Evolutionary conservation across 1,140 invertebrate species (phyloP).

Genomic region (Chionoecetes opilio): DNA sequence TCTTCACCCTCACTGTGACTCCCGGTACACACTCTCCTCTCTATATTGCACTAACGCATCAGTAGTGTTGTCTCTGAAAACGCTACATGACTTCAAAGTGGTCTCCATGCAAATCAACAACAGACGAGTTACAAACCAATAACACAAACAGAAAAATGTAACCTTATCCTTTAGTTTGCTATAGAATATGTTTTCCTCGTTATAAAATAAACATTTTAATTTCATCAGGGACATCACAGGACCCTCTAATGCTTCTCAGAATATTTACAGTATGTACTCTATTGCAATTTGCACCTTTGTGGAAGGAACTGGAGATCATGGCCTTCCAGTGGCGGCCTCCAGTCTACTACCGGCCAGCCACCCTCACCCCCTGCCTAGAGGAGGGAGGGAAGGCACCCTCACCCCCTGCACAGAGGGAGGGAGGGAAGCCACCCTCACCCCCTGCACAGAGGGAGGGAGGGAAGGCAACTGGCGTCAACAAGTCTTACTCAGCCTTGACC

Average conservation of each 20-base stretch:
- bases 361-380: not conserved
- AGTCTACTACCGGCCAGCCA: not conserved
- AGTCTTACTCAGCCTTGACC: not conserved
- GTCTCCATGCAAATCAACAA: slow-evolving; percentile 19
- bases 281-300: slow-evolving; percentile 20
- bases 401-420: not conserved
- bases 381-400: not conserved
- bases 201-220: not conserved
- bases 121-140: not conserved
- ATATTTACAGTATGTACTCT: slow-evolving; percentile 20
- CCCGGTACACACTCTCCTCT: not conserved
- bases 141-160: slow-evolving; percentile 2
- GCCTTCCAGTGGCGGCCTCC: slow-evolving; percentile 22
- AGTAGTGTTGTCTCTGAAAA: not conserved
- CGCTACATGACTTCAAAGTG: not conserved
- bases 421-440: not conserved
- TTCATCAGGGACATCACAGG: not conserved
- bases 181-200: slow-evolving; percentile 20
- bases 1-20: slow-evolving; percentile 14
- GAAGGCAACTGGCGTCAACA: not conserved
- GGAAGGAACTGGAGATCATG: slow-evolving; percentile 27
- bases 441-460: not conserved
- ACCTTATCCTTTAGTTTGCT: not conserved
- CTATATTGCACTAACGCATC: slow-evolving; percentile 18
- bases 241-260: not conserved